Percentiles rank a stretch among this genome's conserved stretches.
Conservation (phyloP, 2,113 vertebrate species). For the Tupaia chinensis region DNA sequence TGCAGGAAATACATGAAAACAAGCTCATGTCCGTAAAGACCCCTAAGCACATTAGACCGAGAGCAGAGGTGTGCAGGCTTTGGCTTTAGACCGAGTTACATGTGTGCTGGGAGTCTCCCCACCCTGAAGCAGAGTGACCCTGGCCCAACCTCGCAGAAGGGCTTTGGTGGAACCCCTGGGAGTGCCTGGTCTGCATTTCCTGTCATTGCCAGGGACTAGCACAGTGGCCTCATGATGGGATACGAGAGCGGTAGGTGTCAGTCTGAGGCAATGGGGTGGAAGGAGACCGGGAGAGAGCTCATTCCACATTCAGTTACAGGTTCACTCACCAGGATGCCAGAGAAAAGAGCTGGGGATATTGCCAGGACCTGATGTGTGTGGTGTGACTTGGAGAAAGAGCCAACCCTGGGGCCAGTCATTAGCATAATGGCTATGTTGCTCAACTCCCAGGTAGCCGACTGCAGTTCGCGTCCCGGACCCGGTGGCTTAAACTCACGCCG, state of each 20-base stretch:
- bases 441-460: no score
- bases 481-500: no score
- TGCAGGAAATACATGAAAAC: neutral
- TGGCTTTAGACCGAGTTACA: neutral
- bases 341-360: neutral
- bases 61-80: accelerated
- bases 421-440: no score
- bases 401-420: neutral
- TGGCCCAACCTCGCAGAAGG: neutral
- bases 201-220: neutral
- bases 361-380: neutral
- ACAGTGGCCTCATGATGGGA: neutral
- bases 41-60: neutral
- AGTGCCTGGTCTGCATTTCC: neutral
- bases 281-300: neutral
- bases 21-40: neutral
- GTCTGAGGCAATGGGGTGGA: neutral
- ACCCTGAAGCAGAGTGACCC: neutral
- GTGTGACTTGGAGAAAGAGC: neutral
- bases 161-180: neutral
- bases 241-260: neutral
- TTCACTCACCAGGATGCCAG: neutral
- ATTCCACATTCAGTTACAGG: neutral
- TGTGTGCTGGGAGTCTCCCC: neutral
- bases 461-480: no score